Conservation (phyloP, 2,888 invertebrate genomes). For the Dynastes hyllus region DNA sequence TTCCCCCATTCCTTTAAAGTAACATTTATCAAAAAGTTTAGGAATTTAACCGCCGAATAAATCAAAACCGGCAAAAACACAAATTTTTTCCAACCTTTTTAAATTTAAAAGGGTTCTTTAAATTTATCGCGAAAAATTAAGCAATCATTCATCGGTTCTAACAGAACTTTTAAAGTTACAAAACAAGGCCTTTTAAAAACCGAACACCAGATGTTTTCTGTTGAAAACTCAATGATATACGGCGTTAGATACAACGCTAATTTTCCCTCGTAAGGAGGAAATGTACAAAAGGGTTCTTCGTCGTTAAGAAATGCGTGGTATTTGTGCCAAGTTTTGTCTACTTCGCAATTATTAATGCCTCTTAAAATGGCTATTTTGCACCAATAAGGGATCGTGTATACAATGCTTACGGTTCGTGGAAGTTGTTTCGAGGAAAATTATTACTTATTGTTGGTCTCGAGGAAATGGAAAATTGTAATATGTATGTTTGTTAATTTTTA, state of each 20-base stretch:
- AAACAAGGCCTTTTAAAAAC: no score
- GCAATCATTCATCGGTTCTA: not conserved
- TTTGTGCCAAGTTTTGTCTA: slow-evolving; percentile 29
- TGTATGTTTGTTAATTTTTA: not conserved
- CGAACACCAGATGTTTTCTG: slow-evolving; percentile 27
- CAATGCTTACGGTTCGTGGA: not conserved
- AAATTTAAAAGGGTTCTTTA: no score
- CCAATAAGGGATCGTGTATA: slow-evolving; percentile 2
- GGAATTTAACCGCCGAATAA: not conserved
- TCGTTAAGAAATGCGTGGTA: slow-evolving; percentile 12
- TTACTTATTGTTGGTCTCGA: slow-evolving; percentile 6
- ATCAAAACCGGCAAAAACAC: not conserved
- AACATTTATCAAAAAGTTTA: slow-evolving; percentile 17
- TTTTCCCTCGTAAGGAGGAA: slow-evolving; percentile 24
- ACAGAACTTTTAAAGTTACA: no score
- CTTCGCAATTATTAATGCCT: slow-evolving; percentile 24
- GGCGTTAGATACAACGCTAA: not conserved
- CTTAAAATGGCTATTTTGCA: slow-evolving; percentile 19
- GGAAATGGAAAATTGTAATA: not conserved
- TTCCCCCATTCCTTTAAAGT: not conserved
- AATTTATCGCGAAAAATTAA: slow-evolving; percentile 1
- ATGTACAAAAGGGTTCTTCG: slow-evolving; percentile 20
- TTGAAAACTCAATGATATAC: slow-evolving; percentile 21
- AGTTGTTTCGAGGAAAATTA: slow-evolving; percentile 7
- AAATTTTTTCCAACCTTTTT: not conserved